Evolutionary conservation across 2,888 invertebrate genomes (phyloP).

Genomic region (Ferdinandea cuprea): DNA sequence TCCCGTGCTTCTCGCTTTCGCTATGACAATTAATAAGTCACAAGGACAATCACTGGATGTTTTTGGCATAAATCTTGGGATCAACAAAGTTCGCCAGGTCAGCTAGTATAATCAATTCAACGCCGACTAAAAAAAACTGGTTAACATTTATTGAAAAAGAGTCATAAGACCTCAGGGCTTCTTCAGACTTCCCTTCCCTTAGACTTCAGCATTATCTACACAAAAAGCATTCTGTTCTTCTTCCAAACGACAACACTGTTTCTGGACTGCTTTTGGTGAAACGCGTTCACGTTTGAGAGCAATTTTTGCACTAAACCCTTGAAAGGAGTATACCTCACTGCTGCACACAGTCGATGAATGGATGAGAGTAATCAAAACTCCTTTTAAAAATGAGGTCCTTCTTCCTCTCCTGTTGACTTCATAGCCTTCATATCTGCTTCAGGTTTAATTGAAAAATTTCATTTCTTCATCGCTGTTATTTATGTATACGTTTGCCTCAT

Average conservation of each 20-base stretch:
- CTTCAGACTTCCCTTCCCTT: too few relatives aligned
- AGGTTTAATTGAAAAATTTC: not conserved
- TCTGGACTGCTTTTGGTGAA: not conserved
- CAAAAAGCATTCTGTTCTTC: not conserved
- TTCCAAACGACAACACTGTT: not conserved
- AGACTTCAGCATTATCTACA: too few relatives aligned
- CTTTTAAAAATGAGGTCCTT: not conserved
- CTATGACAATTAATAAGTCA: too few relatives aligned
- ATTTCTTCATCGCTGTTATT: not conserved
- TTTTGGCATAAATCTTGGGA: too few relatives aligned
- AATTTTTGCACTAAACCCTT: not conserved
- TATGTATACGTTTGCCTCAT: not conserved
- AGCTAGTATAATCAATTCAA: too few relatives aligned
- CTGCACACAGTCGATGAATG: conserved; percentile 5
- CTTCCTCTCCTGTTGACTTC: not conserved
- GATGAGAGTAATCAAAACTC: conserved; percentile 14
- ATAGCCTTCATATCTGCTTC: not conserved
- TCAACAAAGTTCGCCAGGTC: too few relatives aligned
- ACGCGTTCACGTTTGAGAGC: not conserved
- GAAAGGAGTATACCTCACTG: not conserved
- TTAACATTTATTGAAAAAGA: too few relatives aligned
- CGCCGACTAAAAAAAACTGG: too few relatives aligned
- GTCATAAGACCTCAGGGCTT: too few relatives aligned
- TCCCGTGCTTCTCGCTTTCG: too few relatives aligned
- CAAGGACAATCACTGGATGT: too few relatives aligned